Conservation (phyloP, 2,888 invertebrate genomes). For the Pseudanteris insignis region DNA sequence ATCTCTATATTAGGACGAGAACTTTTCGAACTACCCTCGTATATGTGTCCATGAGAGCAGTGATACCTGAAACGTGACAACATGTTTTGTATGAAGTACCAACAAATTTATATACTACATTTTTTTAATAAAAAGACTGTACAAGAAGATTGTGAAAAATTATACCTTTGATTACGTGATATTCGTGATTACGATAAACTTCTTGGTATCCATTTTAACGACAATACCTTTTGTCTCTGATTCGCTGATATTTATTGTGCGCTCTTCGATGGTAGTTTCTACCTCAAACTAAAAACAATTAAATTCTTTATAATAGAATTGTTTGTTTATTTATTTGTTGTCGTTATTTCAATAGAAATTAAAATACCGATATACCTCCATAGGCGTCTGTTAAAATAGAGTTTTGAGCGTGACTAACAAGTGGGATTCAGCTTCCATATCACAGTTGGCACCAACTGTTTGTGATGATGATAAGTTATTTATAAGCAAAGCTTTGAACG, state of each 20-base stretch:
- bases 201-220: not conserved
- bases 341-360: constrained; percentile 1
- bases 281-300: constrained; percentile 1
- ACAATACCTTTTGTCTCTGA: not conserved
- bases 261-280: not conserved
- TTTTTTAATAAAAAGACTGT: not conserved
- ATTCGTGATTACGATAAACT: not conserved
- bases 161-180: not conserved
- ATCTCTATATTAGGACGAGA: too few species aligned
- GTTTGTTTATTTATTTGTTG: constrained; percentile 4
- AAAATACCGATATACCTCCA: not conserved
- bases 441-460: constrained; percentile 22
- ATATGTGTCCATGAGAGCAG: constrained; percentile 4
- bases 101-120: constrained; percentile 3
- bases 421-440: constrained; percentile 1
- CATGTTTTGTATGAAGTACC: constrained; percentile 3
- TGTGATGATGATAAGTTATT: constrained; percentile 16
- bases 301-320: not conserved
- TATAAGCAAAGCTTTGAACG: constrained; percentile 11
- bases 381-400: not conserved
- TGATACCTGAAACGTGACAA: constrained; percentile 8
- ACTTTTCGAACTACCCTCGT: too few species aligned
- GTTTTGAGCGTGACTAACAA: constrained; percentile 4
- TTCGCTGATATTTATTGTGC: not conserved
- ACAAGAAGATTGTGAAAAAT: not conserved